phyloP scores from a whole-genome alignment of 2,113 vertebrate species.

The Lasiurus cinereus region DNA sequence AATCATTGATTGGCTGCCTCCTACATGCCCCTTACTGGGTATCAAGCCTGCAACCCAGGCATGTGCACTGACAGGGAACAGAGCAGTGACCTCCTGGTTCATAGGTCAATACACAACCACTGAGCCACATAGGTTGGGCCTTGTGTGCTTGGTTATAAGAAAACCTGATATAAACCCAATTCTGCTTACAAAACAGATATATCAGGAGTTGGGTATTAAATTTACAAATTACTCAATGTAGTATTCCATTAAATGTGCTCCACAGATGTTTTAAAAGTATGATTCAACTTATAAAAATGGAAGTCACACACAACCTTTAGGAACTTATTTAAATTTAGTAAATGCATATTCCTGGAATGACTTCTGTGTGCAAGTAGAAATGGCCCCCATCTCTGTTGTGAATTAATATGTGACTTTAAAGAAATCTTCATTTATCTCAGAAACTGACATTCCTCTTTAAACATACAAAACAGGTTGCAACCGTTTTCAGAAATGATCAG shows the following conservation, averaged over 20 bases:
- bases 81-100: too few relatives aligned
- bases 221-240: constrained; percentile 9
- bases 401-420: not conserved
- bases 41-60: too few relatives aligned
- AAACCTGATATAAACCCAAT: not conserved
- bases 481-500: not conserved
- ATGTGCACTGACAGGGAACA: too few relatives aligned
- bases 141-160: not conserved
- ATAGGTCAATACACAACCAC: too few relatives aligned
- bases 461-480: not conserved
- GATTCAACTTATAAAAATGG: constrained; percentile 30
- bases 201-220: not conserved
- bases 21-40: too few relatives aligned
- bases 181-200: not conserved
- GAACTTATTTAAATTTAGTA: constrained; percentile 50
- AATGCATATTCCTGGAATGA: not conserved
- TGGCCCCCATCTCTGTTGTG: not conserved
- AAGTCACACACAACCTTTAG: not conserved
- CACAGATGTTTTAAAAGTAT: constrained; percentile 36
- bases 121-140: too few relatives aligned
- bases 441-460: not conserved
- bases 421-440: not conserved
- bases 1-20: too few relatives aligned
- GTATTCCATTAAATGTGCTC: constrained; percentile 28
- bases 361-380: not conserved